Evolutionary conservation across 1,140 invertebrate genomes (phyloP).

Genomic region (Myzus persicae): DNA sequence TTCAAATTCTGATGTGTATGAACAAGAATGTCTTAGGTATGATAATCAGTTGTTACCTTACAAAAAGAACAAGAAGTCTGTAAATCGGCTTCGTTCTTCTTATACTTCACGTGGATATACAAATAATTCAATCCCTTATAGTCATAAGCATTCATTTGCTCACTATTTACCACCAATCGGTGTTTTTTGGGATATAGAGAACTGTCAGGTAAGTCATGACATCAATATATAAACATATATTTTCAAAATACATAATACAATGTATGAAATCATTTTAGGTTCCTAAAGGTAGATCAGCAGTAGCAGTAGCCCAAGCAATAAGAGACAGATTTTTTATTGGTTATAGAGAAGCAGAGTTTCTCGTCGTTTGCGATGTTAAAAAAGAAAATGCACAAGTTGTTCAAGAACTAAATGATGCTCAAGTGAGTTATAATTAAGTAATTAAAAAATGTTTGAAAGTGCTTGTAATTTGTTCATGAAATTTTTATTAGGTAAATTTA

Average conservation of each 20-base stretch:
- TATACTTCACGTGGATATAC: slow-evolving; percentile 51
- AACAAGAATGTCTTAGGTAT: slow-evolving; percentile 39
- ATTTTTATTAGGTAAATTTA: slow-evolving; percentile 79
- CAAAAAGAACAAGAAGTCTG: slow-evolving; percentile 47
- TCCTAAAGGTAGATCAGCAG: slow-evolving; percentile 81
- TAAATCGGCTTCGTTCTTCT: slow-evolving; percentile 36
- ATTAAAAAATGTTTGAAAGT: neutral
- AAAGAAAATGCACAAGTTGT: slow-evolving; percentile 81
- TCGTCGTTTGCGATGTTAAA: slow-evolving; percentile 74
- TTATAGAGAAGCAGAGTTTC: slow-evolving; percentile 85
- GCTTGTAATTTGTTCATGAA: slow-evolving; percentile 26
- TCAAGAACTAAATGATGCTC: slow-evolving; percentile 86
- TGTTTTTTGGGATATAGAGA: slow-evolving; percentile 95
- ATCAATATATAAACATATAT: neutral
- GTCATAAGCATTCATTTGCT: slow-evolving; percentile 55
- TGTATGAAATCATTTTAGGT: slow-evolving; percentile 68
- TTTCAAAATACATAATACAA: neutral
- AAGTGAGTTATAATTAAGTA: slow-evolving; percentile 74
- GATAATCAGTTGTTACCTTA: slow-evolving; percentile 47
- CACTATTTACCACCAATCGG: slow-evolving; percentile 75
- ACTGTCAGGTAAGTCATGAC: slow-evolving; percentile 70
- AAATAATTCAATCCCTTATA: slow-evolving; percentile 48
- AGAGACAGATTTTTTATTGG: slow-evolving; percentile 79
- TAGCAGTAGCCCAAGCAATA: slow-evolving; percentile 79
- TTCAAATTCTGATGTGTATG: slow-evolving; percentile 56